A percentile compares a stretch with the other conserved stretches of the same genome.
phyloP scores from a whole-genome alignment of 2,888 invertebrate species.

The Dichetophora obliterata region DNA sequence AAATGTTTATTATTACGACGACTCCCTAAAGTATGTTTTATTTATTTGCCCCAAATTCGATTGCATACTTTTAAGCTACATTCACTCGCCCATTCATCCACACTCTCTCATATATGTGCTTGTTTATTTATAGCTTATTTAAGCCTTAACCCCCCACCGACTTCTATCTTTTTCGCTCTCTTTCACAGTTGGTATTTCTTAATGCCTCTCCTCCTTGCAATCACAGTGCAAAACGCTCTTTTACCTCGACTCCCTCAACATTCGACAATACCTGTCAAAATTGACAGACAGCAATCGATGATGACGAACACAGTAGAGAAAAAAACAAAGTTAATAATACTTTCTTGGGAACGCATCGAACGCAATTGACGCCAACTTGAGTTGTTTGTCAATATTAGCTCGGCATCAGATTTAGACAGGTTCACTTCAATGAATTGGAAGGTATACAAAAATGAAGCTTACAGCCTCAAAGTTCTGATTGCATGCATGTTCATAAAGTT shows the following conservation, averaged over 20 bases:
- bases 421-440: neutral
- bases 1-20: neutral
- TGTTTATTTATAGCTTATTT: neutral
- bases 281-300: neutral
- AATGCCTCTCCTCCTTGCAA: too few relatives aligned
- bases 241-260: too few relatives aligned
- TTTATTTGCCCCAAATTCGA: slow-evolving; percentile 21
- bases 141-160: neutral
- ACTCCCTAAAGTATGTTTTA: neutral
- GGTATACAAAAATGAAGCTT: neutral
- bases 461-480: neutral
- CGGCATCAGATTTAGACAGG: slow-evolving; percentile 11
- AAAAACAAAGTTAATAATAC: neutral
- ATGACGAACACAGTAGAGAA: neutral
- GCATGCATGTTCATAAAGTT: too few relatives aligned
- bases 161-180: neutral
- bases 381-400: slow-evolving; percentile 22
- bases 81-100: neutral
- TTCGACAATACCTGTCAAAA: too few relatives aligned
- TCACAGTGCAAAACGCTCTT: too few relatives aligned
- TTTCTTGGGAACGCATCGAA: neutral
- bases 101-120: neutral
- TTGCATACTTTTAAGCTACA: slow-evolving; percentile 17
- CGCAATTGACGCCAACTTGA: slow-evolving; percentile 17
- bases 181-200: too few relatives aligned